Evolutionary conservation across 2,113 vertebrate species (phyloP).

Genomic region (Microtus pennsylvanicus): DNA sequence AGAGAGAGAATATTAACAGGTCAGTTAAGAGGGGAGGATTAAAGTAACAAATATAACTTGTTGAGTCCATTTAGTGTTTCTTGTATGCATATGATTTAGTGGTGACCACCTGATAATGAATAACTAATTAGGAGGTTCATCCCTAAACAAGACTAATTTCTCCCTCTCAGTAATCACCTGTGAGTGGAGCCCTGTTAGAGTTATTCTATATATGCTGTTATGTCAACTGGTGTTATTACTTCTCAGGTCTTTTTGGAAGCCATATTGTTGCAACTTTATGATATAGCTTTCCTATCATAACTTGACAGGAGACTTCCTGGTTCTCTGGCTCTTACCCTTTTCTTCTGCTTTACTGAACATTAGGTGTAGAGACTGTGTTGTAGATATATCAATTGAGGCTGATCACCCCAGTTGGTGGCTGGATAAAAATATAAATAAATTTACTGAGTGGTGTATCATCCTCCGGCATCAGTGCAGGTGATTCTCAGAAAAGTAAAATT

Average conservation of each 20-base stretch:
- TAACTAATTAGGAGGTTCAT: neutral
- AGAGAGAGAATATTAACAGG: too few species aligned
- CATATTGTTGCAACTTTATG: neutral
- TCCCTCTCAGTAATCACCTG: neutral
- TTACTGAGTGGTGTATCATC: neutral
- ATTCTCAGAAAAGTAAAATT: constrained; percentile 6
- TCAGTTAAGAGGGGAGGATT: too few species aligned
- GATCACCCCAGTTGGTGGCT: neutral
- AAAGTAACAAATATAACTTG: neutral
- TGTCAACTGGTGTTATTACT: neutral
- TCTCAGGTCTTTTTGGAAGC: neutral
- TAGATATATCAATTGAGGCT: neutral
- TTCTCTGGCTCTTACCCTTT: neutral
- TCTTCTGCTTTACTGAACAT: neutral
- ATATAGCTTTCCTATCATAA: neutral
- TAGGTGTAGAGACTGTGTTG: neutral
- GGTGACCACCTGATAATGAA: neutral
- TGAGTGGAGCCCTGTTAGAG: neutral
- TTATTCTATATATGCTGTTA: neutral
- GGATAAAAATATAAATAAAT: constrained; percentile 41
- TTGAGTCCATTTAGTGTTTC: neutral
- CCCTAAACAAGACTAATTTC: neutral
- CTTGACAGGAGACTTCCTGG: neutral
- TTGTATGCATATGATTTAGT: neutral
- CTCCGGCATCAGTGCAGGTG: neutral